phyloP scores from a whole-genome alignment of 2,888 invertebrate species.

The Eupithecia dodoneata region DNA sequence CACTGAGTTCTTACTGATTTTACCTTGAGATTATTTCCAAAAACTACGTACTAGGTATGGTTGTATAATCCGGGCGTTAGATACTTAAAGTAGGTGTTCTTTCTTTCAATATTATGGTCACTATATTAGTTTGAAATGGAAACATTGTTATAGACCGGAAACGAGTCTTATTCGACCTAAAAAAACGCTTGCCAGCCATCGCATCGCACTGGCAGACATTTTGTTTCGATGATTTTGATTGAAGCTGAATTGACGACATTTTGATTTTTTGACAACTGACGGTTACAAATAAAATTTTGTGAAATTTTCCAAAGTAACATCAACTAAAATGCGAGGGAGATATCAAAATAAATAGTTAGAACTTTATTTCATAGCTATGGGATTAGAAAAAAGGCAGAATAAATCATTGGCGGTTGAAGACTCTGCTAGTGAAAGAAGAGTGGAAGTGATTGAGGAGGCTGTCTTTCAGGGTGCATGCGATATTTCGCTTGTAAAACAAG shows the following conservation, averaged over 20 bases:
- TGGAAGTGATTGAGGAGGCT: conserved; percentile 49
- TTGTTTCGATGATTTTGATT: conserved; percentile 45
- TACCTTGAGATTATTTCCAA: too few relatives aligned
- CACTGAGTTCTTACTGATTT: too few relatives aligned
- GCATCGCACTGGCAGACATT: conserved; percentile 24
- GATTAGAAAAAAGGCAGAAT: conserved; percentile 46
- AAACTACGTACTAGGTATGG: too few relatives aligned
- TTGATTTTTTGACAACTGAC: conserved; percentile 48
- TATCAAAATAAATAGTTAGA: conserved; percentile 42
- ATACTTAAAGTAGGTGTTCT: too few relatives aligned
- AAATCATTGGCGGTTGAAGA: conserved; percentile 32
- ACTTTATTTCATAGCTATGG: conserved; percentile 38
- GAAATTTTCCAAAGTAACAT: conserved; percentile 37
- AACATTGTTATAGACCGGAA: neutral
- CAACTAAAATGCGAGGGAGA: conserved; percentile 47
- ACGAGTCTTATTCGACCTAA: neutral
- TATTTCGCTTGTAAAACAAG: conserved; percentile 43
- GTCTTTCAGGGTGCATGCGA: conserved; percentile 39
- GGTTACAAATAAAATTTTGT: conserved; percentile 39
- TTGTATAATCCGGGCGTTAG: too few relatives aligned
- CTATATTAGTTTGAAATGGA: neutral
- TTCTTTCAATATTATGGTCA: too few relatives aligned
- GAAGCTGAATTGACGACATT: conserved; percentile 46
- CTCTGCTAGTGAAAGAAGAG: conserved; percentile 45
- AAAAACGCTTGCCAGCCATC: neutral